These are phyloP conservation scores for Gopherus evgoodei DNA, from an alignment of 2,113 vertebrate genomes.

Conservation along the genomic window DNA sequence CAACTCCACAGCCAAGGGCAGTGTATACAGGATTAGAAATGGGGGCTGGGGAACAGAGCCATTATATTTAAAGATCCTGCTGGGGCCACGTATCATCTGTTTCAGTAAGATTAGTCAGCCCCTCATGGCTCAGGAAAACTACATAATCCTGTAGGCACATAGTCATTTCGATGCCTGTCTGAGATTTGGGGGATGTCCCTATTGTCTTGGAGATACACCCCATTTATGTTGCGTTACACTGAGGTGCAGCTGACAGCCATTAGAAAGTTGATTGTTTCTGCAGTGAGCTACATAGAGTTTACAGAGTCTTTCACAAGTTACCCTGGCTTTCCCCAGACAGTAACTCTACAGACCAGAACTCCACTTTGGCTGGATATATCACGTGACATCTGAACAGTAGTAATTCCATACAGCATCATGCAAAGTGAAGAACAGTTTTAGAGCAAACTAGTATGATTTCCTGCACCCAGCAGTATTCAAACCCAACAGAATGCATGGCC, in stretches of 20 bases:
- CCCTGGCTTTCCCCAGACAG: background rate
- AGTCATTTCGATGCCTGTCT: background rate
- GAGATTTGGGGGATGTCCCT: background rate
- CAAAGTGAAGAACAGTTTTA: background rate
- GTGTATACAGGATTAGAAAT: constrained; percentile 3
- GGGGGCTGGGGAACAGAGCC: background rate
- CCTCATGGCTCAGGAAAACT: background rate
- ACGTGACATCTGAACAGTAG: background rate
- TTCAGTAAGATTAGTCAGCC: constrained; percentile 1
- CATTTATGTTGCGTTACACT: background rate
- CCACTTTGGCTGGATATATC: background rate
- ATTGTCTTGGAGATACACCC: constrained; percentile 18
- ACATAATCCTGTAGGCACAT: background rate
- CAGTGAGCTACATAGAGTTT: too few relatives aligned
- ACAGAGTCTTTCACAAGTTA: background rate
- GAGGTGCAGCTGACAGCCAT: too few relatives aligned
- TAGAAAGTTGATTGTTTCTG: too few relatives aligned
- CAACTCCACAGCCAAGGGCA: background rate
- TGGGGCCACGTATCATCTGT: background rate
- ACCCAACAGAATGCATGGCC: too few relatives aligned
- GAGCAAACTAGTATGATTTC: background rate
- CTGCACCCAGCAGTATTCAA: background rate
- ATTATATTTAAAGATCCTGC: background rate
- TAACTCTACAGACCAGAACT: background rate
- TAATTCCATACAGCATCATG: background rate